Percentiles rank a stretch among this genome's conserved stretches.
Conservation (phyloP, 2,888 invertebrate genomes). For the Temnothorax ravouxi region DNA sequence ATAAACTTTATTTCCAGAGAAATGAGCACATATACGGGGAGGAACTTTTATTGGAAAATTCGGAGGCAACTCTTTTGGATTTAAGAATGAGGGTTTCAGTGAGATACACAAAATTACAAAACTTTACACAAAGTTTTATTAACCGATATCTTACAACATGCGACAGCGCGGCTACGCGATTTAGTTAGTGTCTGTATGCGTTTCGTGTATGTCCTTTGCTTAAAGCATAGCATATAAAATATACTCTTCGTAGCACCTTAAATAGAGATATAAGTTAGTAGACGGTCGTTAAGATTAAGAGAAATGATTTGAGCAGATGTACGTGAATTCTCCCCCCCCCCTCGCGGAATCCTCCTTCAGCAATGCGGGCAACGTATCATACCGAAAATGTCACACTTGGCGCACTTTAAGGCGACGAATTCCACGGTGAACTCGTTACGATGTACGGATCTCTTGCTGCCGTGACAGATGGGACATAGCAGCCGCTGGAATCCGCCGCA, state of each 20-base stretch:
- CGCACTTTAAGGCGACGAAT: slow-evolving; percentile 97
- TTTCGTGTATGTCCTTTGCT: slow-evolving; percentile 47
- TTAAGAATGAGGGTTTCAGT: background rate
- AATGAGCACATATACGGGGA: too few species aligned
- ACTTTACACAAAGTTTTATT: slow-evolving; percentile 76
- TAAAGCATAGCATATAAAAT: slow-evolving; percentile 64
- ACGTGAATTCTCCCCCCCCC: slow-evolving; percentile 2
- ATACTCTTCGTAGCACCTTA: slow-evolving; percentile 79
- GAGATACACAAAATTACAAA: slow-evolving; percentile 64
- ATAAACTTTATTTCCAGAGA: background rate
- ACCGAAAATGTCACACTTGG: slow-evolving; percentile 98
- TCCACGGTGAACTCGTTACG: slow-evolving; percentile 98
- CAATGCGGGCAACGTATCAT: slow-evolving; percentile 96
- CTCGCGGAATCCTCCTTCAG: slow-evolving; percentile 83
- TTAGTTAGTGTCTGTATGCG: slow-evolving; percentile 56
- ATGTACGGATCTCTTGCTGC: slow-evolving; percentile 98
- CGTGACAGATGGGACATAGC: slow-evolving; percentile 97
- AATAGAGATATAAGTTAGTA: slow-evolving; percentile 68
- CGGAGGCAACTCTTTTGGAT: background rate
- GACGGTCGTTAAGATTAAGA: slow-evolving; percentile 39
- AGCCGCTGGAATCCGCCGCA: slow-evolving; percentile 97
- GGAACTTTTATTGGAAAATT: background rate
- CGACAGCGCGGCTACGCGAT: slow-evolving; percentile 58
- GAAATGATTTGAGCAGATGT: slow-evolving; percentile 51
- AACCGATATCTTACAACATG: slow-evolving; percentile 75